phyloP scores from a whole-genome alignment of 1,140 invertebrate genomes.

The Drosophila willistoni region DNA sequence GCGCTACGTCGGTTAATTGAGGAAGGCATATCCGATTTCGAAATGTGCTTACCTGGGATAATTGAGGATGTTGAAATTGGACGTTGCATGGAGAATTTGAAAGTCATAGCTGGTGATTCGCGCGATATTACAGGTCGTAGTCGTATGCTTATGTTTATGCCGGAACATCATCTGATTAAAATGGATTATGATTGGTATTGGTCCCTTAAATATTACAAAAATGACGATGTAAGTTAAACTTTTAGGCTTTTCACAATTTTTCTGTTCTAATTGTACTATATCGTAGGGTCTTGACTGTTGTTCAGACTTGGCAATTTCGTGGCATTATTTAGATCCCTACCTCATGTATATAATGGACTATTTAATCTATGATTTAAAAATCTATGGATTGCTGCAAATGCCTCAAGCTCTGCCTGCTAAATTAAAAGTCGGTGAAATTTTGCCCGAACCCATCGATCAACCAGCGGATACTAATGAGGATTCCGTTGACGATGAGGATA shows the following conservation, averaged over 20 bases:
- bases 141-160: slow-evolving; percentile 96
- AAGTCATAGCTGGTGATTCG: slow-evolving; percentile 93
- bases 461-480: slow-evolving; percentile 51
- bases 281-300: slow-evolving; percentile 88
- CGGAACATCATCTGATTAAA: slow-evolving; percentile 83
- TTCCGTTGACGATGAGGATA: slow-evolving; percentile 53
- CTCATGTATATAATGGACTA: slow-evolving; percentile 98
- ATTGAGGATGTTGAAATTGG: slow-evolving; percentile 97
- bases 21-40: slow-evolving; percentile 87
- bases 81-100: slow-evolving; percentile 93
- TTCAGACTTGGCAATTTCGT: slow-evolving; percentile 97
- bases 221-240: slow-evolving; percentile 46
- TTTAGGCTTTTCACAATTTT: slow-evolving; percentile 73
- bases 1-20: slow-evolving; percentile 90
- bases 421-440: slow-evolving; percentile 36
- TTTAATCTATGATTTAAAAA: slow-evolving; percentile 96
- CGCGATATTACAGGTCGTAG: slow-evolving; percentile 92
- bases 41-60: slow-evolving; percentile 88
- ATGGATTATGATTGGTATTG: slow-evolving; percentile 53
- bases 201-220: slow-evolving; percentile 47
- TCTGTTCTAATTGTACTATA: too few species aligned
- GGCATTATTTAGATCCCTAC: slow-evolving; percentile 96
- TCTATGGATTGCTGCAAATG: slow-evolving; percentile 87
- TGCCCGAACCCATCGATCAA: slow-evolving; percentile 28
- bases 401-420: slow-evolving; percentile 33